These are phyloP conservation scores for Rhopilema esculentum DNA, from an alignment of 30 jellyfish, hydroid and myxozoan genomes.

Conservation along the genomic window DNA sequence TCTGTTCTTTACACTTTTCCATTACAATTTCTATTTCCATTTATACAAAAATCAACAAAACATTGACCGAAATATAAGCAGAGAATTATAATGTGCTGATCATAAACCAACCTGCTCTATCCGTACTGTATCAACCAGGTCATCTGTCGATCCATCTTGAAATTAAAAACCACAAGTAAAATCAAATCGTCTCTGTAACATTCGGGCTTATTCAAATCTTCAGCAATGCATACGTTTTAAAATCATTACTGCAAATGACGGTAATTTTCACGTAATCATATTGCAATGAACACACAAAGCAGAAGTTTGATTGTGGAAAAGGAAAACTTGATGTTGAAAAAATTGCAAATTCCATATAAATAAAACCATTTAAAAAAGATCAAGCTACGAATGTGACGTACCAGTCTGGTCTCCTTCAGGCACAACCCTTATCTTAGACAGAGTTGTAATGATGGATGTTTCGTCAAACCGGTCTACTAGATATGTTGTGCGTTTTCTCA, in stretches of 20 bases:
- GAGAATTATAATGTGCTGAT: no score
- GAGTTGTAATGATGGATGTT: constrained; percentile 20
- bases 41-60: no score
- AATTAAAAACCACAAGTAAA: neutral
- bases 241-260: no score
- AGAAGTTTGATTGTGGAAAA: no score
- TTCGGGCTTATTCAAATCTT: no score
- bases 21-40: no score
- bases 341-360: neutral
- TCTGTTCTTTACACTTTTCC: no score
- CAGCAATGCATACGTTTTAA: no score
- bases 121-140: constrained; percentile 27
- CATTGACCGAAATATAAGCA: neutral
- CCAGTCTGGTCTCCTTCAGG: constrained; percentile 65
- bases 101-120: constrained; percentile 50
- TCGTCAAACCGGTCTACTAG: constrained; percentile 41
- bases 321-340: no score
- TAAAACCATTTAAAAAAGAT: neutral
- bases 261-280: no score
- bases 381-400: neutral
- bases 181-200: no score
- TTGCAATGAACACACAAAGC: no score
- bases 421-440: constrained; percentile 26
- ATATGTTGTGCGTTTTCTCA: constrained; percentile 49
- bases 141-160: constrained; percentile 38